A percentile compares a stretch with the other conserved stretches of the same genome.
These are phyloP conservation scores for Corythornis madagascariensis DNA, from an alignment of 2,113 vertebrate species.

Conservation along the genomic window DNA sequence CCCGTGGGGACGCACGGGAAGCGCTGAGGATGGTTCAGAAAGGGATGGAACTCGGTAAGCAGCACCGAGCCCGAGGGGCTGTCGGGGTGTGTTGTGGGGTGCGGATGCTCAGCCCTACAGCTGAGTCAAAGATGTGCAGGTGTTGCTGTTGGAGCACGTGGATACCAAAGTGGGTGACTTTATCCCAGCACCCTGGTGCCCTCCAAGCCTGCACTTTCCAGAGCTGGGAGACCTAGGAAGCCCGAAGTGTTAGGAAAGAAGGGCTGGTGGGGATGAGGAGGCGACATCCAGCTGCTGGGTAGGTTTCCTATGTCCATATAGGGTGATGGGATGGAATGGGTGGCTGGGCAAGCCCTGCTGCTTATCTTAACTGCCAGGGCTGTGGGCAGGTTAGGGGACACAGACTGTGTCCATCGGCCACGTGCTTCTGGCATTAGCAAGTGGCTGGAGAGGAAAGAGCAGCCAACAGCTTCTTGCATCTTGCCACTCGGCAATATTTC, in stretches of 20 bases:
- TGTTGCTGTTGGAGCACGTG: not conserved
- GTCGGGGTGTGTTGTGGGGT: accelerated
- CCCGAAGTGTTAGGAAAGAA: not conserved
- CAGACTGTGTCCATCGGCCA: accelerated
- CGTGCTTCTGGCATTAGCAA: not conserved
- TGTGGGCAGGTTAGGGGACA: accelerated
- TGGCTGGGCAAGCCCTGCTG: not conserved
- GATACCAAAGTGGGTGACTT: not conserved
- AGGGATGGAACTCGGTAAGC: conserved; percentile 79
- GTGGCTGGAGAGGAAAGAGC: not conserved
- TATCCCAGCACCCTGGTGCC: not conserved
- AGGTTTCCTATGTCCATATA: not conserved
- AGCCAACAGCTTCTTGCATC: not conserved
- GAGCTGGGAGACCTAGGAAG: not conserved
- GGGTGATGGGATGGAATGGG: not conserved
- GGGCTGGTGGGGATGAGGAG: not conserved
- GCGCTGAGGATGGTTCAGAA: conserved; percentile 77
- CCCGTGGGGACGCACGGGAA: conserved; percentile 69
- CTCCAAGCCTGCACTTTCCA: accelerated
- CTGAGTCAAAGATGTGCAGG: not conserved
- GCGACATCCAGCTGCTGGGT: not conserved
- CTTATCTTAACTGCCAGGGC: not conserved
- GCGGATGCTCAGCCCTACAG: not conserved
- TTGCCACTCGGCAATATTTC: not conserved
- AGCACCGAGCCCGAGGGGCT: accelerated